Base-by-base conservation (phyloP, 2,113 vertebrate species). In the Eulemur macaco region DNA sequence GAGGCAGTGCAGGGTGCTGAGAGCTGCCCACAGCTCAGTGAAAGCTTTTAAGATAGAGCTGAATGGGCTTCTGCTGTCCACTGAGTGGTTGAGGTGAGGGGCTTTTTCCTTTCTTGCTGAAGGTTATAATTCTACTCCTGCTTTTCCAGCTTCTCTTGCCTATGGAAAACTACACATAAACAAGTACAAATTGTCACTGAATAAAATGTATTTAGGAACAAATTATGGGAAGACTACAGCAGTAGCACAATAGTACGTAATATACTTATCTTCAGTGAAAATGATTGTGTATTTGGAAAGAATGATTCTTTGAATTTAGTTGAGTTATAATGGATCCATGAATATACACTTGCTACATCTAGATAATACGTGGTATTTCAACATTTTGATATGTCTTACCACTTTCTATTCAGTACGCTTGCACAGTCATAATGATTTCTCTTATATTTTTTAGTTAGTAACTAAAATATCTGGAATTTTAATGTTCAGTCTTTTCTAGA, bases 381-480 rank as follows among this genome's bases (percentile, higher is more conserved):
- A 18, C 56, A 69, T 89, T 86, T 86, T 42, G 74, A 9, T 60
- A 14, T 50, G 3, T 76, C 25, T 88, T 29, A 58, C 45, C 9
- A 31, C 25, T 56, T 77, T 73, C 39, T 81, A 7, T 64, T 42
- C 42, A 81, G 34, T 76, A 81, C 86, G 54, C 17, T 54, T 94
- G 20, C 27, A 29, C 45, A 77, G 37, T 68, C 45, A 42, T 56
- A 12, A 54, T 71, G 20, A 56, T 92, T 63, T 66, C 60, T 69
- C 21, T 81, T 64, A 39, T 63, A 60, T 39, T 82, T 87, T 93
- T 71, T 76, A 77, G 21, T 97, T 92, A 74, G 56, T 58, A 74
- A 63, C 31, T 63, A 85, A 64, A 89, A 63, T 68, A 45, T 73
- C 27, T 96, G 39, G 31, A 68, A 68, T 87, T 92, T 89, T 86